Conservation (phyloP, 2,888 invertebrate genomes). For the Nezara viridula region DNA sequence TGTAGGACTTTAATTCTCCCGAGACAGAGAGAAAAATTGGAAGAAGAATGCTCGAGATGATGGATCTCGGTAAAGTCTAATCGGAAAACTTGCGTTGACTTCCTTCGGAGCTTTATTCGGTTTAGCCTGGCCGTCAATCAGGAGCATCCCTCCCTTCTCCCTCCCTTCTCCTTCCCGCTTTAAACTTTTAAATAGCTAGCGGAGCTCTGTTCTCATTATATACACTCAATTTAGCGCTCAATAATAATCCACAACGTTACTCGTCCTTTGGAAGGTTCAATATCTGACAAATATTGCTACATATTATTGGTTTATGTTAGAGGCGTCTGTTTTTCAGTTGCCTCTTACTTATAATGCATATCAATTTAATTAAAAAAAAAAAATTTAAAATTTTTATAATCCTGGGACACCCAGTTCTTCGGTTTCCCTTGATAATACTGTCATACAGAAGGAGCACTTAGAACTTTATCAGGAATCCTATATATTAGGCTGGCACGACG, state of each 20-base stretch:
- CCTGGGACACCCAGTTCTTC: too few relatives aligned
- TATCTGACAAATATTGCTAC: neutral
- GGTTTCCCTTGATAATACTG: too few relatives aligned
- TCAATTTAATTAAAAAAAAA: too few relatives aligned
- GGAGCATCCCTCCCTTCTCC: neutral
- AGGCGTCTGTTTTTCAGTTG: too few relatives aligned
- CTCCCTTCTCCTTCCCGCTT: neutral
- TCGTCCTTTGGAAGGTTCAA: neutral
- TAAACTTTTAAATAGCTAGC: slow-evolving; percentile 35
- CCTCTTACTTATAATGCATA: too few relatives aligned
- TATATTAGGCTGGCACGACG: too few relatives aligned
- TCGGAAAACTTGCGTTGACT: slow-evolving; percentile 42
- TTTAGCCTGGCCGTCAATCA: slow-evolving; percentile 17
- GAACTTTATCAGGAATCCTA: too few relatives aligned
- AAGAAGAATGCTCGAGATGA: slow-evolving; percentile 37
- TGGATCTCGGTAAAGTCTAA: slow-evolving; percentile 41
- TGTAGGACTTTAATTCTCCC: slow-evolving; percentile 38
- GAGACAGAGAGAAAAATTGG: slow-evolving; percentile 37
- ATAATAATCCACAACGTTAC: neutral
- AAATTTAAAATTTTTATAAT: too few relatives aligned
- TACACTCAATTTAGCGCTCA: neutral
- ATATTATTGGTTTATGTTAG: too few relatives aligned
- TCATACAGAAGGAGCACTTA: too few relatives aligned
- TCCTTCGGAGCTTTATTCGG: slow-evolving; percentile 30
- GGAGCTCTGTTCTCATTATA: neutral